A percentile compares a stretch with the other conserved stretches of the same genome.
These are phyloP conservation scores for Cherax destructor DNA, from an alignment of 1,140 invertebrate genomes.

Conservation along the genomic window DNA sequence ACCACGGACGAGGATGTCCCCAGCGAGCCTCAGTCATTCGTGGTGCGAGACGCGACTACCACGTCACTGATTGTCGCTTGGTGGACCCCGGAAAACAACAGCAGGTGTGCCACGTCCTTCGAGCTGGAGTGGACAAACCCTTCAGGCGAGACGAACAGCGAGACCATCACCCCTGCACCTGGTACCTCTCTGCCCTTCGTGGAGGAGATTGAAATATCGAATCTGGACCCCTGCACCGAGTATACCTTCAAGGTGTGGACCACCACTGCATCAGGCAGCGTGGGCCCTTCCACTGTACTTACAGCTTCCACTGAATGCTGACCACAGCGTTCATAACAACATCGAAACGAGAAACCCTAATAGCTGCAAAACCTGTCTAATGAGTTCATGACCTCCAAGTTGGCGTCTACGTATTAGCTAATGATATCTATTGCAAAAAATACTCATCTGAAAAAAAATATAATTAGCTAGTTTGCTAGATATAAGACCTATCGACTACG, in stretches of 20 bases:
- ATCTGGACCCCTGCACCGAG: slow-evolving; percentile 18
- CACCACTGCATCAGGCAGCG: background rate
- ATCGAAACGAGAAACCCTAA: no score
- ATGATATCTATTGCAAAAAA: no score
- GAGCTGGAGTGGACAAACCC: background rate
- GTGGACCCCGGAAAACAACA: slow-evolving; percentile 17
- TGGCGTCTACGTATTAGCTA: no score
- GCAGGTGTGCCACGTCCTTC: background rate
- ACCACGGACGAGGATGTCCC: slow-evolving; percentile 17
- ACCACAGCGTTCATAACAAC: background rate
- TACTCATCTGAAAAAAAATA: no score
- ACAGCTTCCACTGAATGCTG: background rate
- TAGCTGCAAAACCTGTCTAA: no score
- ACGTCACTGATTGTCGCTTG: slow-evolving; percentile 8
- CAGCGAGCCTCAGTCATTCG: slow-evolving; percentile 11
- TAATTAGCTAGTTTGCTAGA: no score
- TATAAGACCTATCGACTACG: no score
- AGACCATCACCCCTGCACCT: background rate
- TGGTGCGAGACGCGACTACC: background rate
- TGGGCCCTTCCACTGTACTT: background rate
- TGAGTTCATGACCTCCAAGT: no score
- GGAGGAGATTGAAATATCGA: background rate
- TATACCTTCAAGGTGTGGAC: background rate
- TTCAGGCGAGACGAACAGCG: background rate
- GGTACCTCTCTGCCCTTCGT: background rate